These are phyloP conservation scores for Drosophila ohnishii DNA, from an alignment of 1,140 invertebrate genomes.

Conservation along the genomic window DNA sequence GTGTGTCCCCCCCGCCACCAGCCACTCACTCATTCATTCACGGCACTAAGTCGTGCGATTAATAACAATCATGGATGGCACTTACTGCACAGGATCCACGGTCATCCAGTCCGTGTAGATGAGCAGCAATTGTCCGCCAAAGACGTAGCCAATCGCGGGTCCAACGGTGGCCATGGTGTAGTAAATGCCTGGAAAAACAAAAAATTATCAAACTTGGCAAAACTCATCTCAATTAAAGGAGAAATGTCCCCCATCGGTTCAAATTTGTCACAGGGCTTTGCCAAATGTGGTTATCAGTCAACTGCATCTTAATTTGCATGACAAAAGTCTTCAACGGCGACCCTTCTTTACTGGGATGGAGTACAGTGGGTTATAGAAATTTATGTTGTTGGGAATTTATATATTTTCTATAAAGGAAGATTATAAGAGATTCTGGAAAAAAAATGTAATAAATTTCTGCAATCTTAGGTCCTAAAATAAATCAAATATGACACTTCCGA, in stretches of 20 bases:
- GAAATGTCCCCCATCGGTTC: background rate
- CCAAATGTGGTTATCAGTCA: constrained; percentile 36
- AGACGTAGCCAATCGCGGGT: constrained; percentile 91
- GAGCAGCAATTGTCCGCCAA: constrained; percentile 90
- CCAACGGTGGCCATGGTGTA: constrained; percentile 92
- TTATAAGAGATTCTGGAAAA: too few species aligned
- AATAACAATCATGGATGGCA: constrained; percentile 74
- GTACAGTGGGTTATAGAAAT: background rate
- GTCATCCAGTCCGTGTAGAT: constrained; percentile 89
- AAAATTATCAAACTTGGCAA: background rate
- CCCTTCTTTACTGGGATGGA: background rate
- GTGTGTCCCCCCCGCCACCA: background rate
- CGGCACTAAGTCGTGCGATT: constrained; percentile 52
- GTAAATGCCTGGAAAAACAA: constrained; percentile 87
- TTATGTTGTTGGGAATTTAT: too few species aligned
- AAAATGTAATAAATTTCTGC: too few species aligned
- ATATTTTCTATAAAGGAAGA: background rate
- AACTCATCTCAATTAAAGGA: constrained; percentile 6
- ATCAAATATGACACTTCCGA: too few species aligned
- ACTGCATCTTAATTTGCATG: constrained; percentile 72
- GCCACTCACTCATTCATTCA: constrained; percentile 7
- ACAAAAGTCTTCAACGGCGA: constrained; percentile 27
- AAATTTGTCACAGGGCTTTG: constrained; percentile 2
- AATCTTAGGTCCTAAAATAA: too few species aligned
- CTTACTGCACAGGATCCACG: constrained; percentile 87